Base-by-base conservation (phyloP, 2,797 vertebrate species). In the Caiman crocodilus region DNA sequence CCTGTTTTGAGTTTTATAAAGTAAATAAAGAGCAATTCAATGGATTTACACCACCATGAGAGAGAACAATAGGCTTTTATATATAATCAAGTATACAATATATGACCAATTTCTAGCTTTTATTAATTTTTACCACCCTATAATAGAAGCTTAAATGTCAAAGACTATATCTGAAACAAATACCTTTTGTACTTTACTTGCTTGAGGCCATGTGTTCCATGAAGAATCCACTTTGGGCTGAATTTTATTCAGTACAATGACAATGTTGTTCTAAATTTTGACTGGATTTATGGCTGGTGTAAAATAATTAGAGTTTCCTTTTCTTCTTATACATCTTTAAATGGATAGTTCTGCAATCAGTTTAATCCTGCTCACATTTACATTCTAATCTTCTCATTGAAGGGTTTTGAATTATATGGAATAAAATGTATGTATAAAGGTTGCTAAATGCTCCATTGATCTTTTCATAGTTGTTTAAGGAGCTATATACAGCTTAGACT, bases 401-500 rank as follows among this genome's bases (percentile, higher is more conserved):
- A 23, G 25, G 50, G 80, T 89, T 92, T 83, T 35, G 80, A 75
- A 83, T 95, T 80, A 67, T 87, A 26, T 15, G 71, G 67, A 23
- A 58, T 64, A 89, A 93, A 86, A 82, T n/a, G n/a, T 77, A 84
- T n/a, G 57, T 60, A 28, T 71, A 77, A 74, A 69, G 25, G 42
- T 17, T 84, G 80, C 25, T 73, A 78, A 91, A 86, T 4, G 0
- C 82, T 89, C 56, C 60, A 95, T 71, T 95, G 91, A 96, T 95
- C 79, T 84, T 64, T 83, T 58, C 56, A 15, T 56, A 80, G 89
- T 42, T 21, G 25, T 85, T 50, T 65, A 95, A 88, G 86, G 16
- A 89, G 69, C 87, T 95, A 96, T 89, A 80, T 57, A 84, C 91
- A 95, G 85, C 63, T 87, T 26, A 20, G 57, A 23, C 69, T 93